Evolutionary conservation across 1,140 invertebrate species (phyloP).

Genomic region (Pachyrhynchus sulphureomaculatus): DNA sequence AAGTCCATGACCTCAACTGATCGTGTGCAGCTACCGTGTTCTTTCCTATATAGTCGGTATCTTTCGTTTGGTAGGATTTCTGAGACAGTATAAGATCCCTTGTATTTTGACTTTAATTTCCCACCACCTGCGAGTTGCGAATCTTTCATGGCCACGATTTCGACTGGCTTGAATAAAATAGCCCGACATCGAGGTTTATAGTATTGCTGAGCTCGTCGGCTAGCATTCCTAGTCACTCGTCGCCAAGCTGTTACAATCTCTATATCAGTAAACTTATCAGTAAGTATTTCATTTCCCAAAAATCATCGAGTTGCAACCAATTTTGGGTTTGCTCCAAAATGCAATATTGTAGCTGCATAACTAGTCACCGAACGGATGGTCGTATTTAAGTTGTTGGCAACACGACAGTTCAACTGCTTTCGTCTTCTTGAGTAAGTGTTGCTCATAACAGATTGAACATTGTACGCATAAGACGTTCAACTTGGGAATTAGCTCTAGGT

Average conservation of each 20-base stretch:
- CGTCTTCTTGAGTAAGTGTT: too few relatives aligned
- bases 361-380: background rate
- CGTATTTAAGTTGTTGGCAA: too few relatives aligned
- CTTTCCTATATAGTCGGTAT: background rate
- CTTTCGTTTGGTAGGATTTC: too few relatives aligned
- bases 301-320: background rate
- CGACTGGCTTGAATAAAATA: background rate
- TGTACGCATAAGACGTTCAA: too few relatives aligned
- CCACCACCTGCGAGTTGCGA: background rate
- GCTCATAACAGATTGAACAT: too few relatives aligned
- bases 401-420: too few relatives aligned
- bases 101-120: too few relatives aligned
- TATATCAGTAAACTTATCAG: too few relatives aligned
- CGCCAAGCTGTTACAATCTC: background rate
- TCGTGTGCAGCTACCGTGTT: too few relatives aligned
- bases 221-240: background rate
- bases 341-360: too few relatives aligned
- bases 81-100: too few relatives aligned
- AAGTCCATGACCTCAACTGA: background rate
- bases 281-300: too few relatives aligned
- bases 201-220: background rate
- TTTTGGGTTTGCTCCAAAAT: background rate
- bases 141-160: background rate
- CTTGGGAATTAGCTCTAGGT: constrained; percentile 23
- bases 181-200: background rate